Evolutionary conservation across 2,797 vertebrate genomes (phyloP), one percentile per base, ranked within the genome.

Genomic region (Coendou prehensilis): DNA sequence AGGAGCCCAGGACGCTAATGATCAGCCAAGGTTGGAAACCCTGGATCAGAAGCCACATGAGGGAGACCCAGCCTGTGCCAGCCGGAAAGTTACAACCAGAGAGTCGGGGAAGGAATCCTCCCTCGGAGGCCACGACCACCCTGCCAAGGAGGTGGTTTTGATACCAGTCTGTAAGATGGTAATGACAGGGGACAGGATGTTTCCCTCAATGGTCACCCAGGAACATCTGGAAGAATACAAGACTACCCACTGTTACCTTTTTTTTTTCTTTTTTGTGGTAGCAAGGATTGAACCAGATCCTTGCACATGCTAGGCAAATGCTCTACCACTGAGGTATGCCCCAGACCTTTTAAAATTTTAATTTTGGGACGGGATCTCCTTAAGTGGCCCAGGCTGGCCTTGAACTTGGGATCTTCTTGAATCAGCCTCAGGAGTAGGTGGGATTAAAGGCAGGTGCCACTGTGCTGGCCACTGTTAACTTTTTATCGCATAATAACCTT

Each of bases 61-160:
- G 17, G 85, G 86, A 96, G 87, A 59, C 0, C 10, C n/a, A 33
- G 73, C 37, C 50, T 10, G 26, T 4, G 76, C 30, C 75, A 73
- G 1, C 5, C 2, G 6, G 61, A 9, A 69, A 41, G 14, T 3
- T 1, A 5, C 37, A 0, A 2, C 63, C 2, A 37, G 17, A 6
- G 20, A 0, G 0, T 5, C 15, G 5, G 10, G 26, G 63, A 28
- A 61, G 67, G 67, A 17, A 18, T 23, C 22, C 18, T 4, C 7
- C 61, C 3, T 8, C 0, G 47, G 82, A 9, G 3, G 7, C 10
- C 2, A 0, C 2, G 18, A 52, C 9, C 59, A 41, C 50, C 54
- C 52, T 28, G 33, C 57, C 18, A 4, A 26, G 47, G 47, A 10
- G 23, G 0, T 1, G 23, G 56, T 41, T 45, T 37, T 33, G 4